Base-by-base conservation (phyloP, 2,113 vertebrate species). In the Gymnorhina tibicen region DNA sequence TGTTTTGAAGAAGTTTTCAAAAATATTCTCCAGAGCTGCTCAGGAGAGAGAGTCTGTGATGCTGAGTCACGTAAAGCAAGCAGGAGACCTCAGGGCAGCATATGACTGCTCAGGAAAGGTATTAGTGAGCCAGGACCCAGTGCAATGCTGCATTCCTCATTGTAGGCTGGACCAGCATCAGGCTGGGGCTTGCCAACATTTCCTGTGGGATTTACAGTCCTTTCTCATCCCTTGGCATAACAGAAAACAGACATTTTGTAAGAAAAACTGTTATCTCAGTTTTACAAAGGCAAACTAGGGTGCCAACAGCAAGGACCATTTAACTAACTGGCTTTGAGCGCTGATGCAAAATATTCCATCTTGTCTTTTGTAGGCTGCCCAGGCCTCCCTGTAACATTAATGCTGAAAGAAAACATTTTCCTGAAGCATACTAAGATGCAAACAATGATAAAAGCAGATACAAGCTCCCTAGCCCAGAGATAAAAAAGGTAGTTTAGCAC, bases 81-180 rank as follows among this genome's bases (percentile, higher is more conserved):
- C 14, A 76, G 46, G 23, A 79, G 30, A 59, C 7, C 50, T 44
- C 8, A 3, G 15, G 33, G 22, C 13, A 53, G 64, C 0, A 0
- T 19, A 4, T 27, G 22, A 13, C 23, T 8, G 5, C 69, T 46
- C 26, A 37, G 24, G 49, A 35, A 59, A 74, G 21, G 14, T 5
- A 1, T 16, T 47, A 0, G 1, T 11, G 33, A 39, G n/a, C 14
- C 21, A 49, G 30, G 41, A 85, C 35, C 11, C 33, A 68, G 33
- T 1, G 3, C 5, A 7, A 30, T 23, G 24, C 19, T 60, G 21
- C 44, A 53, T 17, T 55, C 58, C 46, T 52, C 2, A 0, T 19
- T 9, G 46, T 15, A 9, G 37, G 11, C 52, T 58, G 17, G 26
- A 17, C 14, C 4, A 20, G 39, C 16, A 52, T 11, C 22, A 47